phyloP scores from a whole-genome alignment of 2,113 vertebrate species.

The Felis catus region DNA sequence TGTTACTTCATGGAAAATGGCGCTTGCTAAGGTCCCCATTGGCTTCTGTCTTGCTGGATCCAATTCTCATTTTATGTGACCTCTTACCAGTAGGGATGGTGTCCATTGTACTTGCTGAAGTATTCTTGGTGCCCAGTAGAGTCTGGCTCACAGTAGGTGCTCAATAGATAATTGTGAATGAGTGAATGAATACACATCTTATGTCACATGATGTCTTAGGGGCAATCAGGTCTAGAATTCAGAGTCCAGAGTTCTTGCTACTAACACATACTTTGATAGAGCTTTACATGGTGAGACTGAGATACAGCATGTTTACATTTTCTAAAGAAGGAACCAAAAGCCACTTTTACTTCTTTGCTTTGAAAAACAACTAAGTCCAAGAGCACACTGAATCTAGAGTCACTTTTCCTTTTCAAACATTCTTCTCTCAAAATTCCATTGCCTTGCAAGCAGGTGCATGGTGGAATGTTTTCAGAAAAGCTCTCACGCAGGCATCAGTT shows the following conservation, averaged over 20 bases:
- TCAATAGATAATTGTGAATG: neutral
- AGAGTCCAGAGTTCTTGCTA: neutral
- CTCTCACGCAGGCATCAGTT: neutral
- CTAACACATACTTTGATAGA: neutral
- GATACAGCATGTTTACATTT: neutral
- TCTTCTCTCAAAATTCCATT: neutral
- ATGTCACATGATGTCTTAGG: neutral
- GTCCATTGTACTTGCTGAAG: neutral
- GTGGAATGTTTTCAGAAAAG: neutral
- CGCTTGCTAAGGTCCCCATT: neutral
- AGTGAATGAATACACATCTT: neutral
- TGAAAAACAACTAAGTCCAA: neutral
- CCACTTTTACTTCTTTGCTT: neutral
- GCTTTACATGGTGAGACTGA: neutral
- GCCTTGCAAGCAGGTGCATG: neutral
- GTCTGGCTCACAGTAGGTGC: neutral
- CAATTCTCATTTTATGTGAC: neutral
- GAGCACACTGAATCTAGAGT: neutral
- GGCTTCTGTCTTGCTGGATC: neutral
- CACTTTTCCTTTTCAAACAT: neutral
- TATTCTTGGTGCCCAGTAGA: neutral
- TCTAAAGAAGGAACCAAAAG: neutral
- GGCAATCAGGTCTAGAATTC: neutral
- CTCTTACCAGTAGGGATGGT: neutral
- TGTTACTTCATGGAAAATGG: neutral